Conservation (phyloP, 2,888 invertebrate genomes). For the Xanthorhoe spadicearia region DNA sequence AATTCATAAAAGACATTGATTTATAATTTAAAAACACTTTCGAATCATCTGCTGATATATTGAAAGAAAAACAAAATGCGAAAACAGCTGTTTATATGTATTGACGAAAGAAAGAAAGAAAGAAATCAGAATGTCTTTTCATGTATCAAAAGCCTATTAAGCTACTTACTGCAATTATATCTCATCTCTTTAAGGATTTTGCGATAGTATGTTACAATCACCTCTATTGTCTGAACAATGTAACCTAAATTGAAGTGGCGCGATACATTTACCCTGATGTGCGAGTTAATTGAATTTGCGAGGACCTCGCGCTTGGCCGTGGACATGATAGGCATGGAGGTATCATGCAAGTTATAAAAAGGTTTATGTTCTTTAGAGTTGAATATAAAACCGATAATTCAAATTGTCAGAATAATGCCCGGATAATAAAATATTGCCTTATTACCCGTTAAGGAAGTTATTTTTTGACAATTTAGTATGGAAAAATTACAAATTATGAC, state of each 20-base stretch:
- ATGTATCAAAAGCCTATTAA: constrained; percentile 4
- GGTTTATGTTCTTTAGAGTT: constrained; percentile 1
- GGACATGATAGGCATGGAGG: constrained; percentile 44
- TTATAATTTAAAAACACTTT: not conserved
- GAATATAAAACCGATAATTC: constrained; percentile 7
- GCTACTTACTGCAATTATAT: not conserved
- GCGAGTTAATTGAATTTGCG: constrained; percentile 63
- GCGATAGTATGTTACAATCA: not conserved
- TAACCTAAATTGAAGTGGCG: constrained; percentile 54
- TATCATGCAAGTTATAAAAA: constrained; percentile 18
- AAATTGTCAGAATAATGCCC: not conserved
- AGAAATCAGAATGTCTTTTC: not conserved
- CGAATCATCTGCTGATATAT: not conserved
- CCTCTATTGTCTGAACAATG: constrained; percentile 38
- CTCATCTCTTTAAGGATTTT: constrained; percentile 3
- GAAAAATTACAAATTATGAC: no score
- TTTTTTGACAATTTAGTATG: no score
- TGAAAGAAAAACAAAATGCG: not conserved
- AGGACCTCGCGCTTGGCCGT: constrained; percentile 56
- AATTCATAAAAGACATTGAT: not conserved
- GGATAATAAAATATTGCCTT: no score
- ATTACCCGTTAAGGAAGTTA: no score
- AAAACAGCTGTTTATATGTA: not conserved
- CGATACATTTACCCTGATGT: constrained; percentile 53
- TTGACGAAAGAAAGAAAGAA: no score